These are phyloP conservation scores for Andrena camellia DNA, from an alignment of 2,888 invertebrate species.

Conservation along the genomic window DNA sequence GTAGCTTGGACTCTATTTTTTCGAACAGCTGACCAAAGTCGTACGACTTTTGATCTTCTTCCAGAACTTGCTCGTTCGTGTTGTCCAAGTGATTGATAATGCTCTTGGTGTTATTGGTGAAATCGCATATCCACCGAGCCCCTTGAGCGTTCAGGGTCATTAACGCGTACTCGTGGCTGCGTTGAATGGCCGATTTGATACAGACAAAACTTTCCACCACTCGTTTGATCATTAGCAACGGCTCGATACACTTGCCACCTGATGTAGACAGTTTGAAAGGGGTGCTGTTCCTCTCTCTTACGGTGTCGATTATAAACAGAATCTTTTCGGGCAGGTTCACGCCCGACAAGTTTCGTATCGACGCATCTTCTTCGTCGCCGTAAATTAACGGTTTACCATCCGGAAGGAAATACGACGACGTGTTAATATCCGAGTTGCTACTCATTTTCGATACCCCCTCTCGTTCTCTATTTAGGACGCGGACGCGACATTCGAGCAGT, in stretches of 20 bases:
- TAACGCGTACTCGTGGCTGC: slow-evolving; percentile 88
- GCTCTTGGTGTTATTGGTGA: slow-evolving; percentile 88
- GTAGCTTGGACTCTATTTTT: slow-evolving; percentile 86
- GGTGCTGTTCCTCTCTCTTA: slow-evolving; percentile 87
- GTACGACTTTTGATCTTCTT: slow-evolving; percentile 86
- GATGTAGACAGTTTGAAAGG: slow-evolving; percentile 86
- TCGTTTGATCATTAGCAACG: slow-evolving; percentile 88
- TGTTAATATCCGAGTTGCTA: slow-evolving; percentile 7
- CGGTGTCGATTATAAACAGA: slow-evolving; percentile 88
- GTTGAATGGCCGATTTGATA: slow-evolving; percentile 88
- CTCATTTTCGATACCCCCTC: slow-evolving; percentile 39
- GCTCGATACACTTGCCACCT: slow-evolving; percentile 86
- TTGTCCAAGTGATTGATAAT: slow-evolving; percentile 87
- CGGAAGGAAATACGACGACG: not conserved
- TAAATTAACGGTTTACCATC: slow-evolving; percentile 17
- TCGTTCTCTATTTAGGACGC: not conserved
- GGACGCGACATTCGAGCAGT: slow-evolving; percentile 29
- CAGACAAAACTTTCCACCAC: slow-evolving; percentile 88
- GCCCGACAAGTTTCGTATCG: slow-evolving; percentile 51
- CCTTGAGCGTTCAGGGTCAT: slow-evolving; percentile 87
- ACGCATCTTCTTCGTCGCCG: slow-evolving; percentile 25
- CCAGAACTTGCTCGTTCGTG: slow-evolving; percentile 84
- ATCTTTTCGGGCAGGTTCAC: slow-evolving; percentile 88
- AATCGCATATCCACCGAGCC: slow-evolving; percentile 87
- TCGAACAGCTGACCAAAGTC: slow-evolving; percentile 87